Conservation (phyloP, 2,113 vertebrate genomes). For the Caranx ignobilis region DNA sequence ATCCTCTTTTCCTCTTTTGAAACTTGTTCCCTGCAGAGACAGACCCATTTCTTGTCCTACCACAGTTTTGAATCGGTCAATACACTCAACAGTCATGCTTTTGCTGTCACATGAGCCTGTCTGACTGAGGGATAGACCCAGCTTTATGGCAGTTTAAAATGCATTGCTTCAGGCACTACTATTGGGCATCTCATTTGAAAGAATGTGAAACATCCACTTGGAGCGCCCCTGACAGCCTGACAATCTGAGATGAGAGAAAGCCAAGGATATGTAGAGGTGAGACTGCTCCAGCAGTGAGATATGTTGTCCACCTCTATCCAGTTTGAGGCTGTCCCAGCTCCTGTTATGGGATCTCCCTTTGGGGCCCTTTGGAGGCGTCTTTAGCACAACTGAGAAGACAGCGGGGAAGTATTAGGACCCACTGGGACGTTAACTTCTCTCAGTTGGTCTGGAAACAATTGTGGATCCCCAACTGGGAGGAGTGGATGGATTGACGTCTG, state of each 20-base stretch:
- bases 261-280: background rate
- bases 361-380: background rate
- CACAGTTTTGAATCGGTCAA: constrained; percentile 20
- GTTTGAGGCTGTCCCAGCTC: background rate
- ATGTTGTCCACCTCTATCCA: background rate
- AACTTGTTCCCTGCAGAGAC: background rate
- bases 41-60: background rate
- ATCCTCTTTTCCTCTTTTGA: background rate
- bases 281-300: background rate
- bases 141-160: constrained; percentile 33
- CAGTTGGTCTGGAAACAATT: background rate
- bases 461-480: background rate
- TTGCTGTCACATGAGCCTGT: constrained; percentile 29
- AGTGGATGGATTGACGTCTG: constrained; percentile 1
- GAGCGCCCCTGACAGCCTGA: constrained; percentile 12
- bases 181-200: constrained; percentile 38
- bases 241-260: constrained; percentile 33
- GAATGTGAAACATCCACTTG: constrained; percentile 14
- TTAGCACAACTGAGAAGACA: constrained; percentile 8
- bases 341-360: background rate
- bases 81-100: constrained; percentile 7
- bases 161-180: constrained; percentile 18
- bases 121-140: constrained; percentile 14
- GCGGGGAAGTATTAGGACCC: background rate
- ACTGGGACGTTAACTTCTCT: background rate